phyloP scores from a whole-genome alignment of 2,888 invertebrate genomes.

The Agriopis aurantiaria region DNA sequence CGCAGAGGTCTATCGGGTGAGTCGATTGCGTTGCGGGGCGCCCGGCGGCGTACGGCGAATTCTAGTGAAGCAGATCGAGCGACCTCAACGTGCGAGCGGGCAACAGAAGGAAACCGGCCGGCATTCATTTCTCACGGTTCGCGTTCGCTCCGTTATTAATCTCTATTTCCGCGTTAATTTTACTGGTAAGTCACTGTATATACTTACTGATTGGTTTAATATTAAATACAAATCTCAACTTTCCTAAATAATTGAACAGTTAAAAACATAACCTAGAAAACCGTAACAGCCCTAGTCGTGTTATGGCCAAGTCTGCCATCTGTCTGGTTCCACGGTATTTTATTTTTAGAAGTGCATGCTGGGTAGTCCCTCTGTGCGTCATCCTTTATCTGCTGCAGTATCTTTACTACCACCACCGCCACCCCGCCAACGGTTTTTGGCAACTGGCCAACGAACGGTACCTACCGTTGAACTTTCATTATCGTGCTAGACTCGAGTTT shows the following conservation, averaged over 20 bases:
- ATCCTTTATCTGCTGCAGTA: slow-evolving; percentile 32
- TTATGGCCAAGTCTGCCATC: slow-evolving; percentile 46
- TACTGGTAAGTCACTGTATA: slow-evolving; percentile 61
- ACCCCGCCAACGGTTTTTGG: slow-evolving; percentile 42
- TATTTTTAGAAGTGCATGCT: slow-evolving; percentile 45
- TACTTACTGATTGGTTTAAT: background rate
- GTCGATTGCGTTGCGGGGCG: slow-evolving; percentile 72
- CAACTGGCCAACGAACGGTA: slow-evolving; percentile 52
- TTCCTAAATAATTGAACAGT: background rate
- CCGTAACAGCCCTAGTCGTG: slow-evolving; percentile 9
- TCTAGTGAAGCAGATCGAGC: slow-evolving; percentile 79
- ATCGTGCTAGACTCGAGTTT: slow-evolving; percentile 37
- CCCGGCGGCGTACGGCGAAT: slow-evolving; percentile 62
- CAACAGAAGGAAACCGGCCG: slow-evolving; percentile 76
- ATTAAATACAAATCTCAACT: background rate
- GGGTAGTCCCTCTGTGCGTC: slow-evolving; percentile 39
- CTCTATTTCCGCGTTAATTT: slow-evolving; percentile 55
- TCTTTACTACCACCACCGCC: slow-evolving; percentile 7
- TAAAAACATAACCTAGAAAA: slow-evolving; percentile 29
- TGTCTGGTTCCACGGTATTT: slow-evolving; percentile 38
- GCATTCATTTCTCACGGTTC: slow-evolving; percentile 79
- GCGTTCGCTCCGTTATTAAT: slow-evolving; percentile 67
- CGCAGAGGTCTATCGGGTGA: slow-evolving; percentile 73
- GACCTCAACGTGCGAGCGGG: slow-evolving; percentile 66
- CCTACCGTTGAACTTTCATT: slow-evolving; percentile 52